Base-by-base conservation (phyloP, 2,797 vertebrate genomes). In the Glyptemys insculpta region DNA sequence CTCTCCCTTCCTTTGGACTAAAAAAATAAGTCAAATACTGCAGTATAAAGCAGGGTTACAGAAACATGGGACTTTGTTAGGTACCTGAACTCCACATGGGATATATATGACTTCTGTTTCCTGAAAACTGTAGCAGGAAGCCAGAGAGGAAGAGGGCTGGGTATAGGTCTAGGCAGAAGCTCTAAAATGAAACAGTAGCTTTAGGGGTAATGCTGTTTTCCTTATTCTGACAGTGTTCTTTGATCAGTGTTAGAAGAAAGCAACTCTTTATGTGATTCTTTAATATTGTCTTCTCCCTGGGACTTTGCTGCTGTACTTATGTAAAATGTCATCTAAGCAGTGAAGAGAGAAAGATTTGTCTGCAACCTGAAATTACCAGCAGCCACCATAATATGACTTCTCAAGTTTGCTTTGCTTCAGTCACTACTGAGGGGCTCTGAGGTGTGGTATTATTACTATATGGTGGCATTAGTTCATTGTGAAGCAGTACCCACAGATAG, bases 91-190 rank as follows among this genome's bases (percentile, higher is more conserved):
- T 84, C 83, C 90, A 95, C 74, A 81, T 53, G 50, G 80, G 86
- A 92, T 54, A 74, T 96, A 87, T 79, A 80, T 86, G 44, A 76
- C 23, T 76, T 16, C 68, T 80, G 27, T 50, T 94, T 85, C 57
- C 87, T 87, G 88, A 68, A 90, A 96, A 89, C 5, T 15, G 5
- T 21, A 84, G n/a, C 57, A 53, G 88, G 79, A 92, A 81, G 41
- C 0, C 0, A 90, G 49, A 1, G 3, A 5, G 12, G 90, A 83
- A 93, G 82, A 89, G 47, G n/a, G 59, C 12, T 0, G 0, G 44
- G 49, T 34, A 91, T 91, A 8, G 5, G 78, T 47, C 74, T 0
- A 0, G 14, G 94, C 12, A 15, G 76, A 41, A 23, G 27, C 65
- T 87, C 74, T 44, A 1, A 0, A 68, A 68, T 10, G 8, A 68